Base-by-base conservation (phyloP, 2,797 vertebrate genomes). In the Nothura maculosa region DNA sequence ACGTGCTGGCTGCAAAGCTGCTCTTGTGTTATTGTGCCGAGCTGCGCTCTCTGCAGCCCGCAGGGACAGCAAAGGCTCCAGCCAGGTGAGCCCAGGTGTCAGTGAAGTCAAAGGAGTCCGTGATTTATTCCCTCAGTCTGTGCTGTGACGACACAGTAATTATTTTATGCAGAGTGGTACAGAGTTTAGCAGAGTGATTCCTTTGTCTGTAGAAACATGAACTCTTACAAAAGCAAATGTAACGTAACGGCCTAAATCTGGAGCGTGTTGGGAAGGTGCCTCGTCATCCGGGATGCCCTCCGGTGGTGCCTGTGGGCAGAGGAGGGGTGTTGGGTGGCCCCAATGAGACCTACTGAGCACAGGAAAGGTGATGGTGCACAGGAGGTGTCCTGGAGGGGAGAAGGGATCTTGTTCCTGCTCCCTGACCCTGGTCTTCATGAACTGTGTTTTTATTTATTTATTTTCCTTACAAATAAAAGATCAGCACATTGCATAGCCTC, bases 41-140 rank as follows among this genome's bases (percentile, higher is more conserved):
- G 50, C 50, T 22, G 12, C 10, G 50, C 50, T 28, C 27, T 52
- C 14, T 16, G 50, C 50, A 16, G 25, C 72, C 67, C 70, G 43
- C 22, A 7, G 50, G 50, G 55, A 58, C 27, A 62, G 48, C 25
- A 50, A 50, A 18, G 48, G 13, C 36, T 40, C 15, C 4, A 20
- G 15, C 50, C n/a, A 32, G 43, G 58, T 0, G 2, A 58, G 50
- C 0, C 42, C 68, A n/a, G 15, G 42, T 52, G 72, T 16, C 66
- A 30, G 32, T 18, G 64, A 81, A 40, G 30, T 18, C 64, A 73
- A n/a, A 32, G 28, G 61, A 81, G 79, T 12, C 50, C 22, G 3
- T 20, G 64, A 0, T 57, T 4, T 58, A 24, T 34, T 52, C 9
- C 30, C 32, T 48, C 57, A n/a, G 0, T 32, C 24, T 1, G 0